A percentile compares a stretch with the other conserved stretches of the same genome.
Conservation (phyloP, 2,888 invertebrate genomes). For the Macropis europaea region DNA sequence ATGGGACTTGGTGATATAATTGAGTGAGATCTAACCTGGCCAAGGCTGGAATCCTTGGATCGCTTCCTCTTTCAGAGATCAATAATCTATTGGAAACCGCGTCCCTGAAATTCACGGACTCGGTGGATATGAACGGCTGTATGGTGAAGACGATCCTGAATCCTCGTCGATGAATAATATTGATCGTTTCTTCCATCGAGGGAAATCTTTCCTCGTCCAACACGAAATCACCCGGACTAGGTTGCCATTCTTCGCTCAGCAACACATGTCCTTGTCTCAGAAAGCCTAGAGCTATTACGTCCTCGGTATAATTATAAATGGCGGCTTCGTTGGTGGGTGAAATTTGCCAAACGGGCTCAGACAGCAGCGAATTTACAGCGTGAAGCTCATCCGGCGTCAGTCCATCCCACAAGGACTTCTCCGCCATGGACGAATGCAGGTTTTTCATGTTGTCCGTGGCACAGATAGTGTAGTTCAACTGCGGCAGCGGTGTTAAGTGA, state of each 20-base stretch:
- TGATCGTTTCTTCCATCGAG: constrained; percentile 88
- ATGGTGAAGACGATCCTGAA: constrained; percentile 94
- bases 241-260: constrained; percentile 92
- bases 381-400: constrained; percentile 88
- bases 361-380: constrained; percentile 87
- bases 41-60: constrained; percentile 89
- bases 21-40: constrained; percentile 80
- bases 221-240: constrained; percentile 90
- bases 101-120: constrained; percentile 90
- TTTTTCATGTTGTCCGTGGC: constrained; percentile 89
- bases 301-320: constrained; percentile 91
- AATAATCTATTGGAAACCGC: constrained; percentile 88
- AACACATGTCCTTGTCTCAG: constrained; percentile 89
- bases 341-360: constrained; percentile 94
- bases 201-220: constrained; percentile 91
- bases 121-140: constrained; percentile 94
- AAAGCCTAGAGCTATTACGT: constrained; percentile 89
- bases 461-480: constrained; percentile 92
- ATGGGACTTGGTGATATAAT: background rate
- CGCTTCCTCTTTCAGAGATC: constrained; percentile 89
- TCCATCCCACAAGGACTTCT: constrained; percentile 92
- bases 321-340: constrained; percentile 85
- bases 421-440: constrained; percentile 89
- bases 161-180: constrained; percentile 90
- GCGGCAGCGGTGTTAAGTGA: constrained; percentile 84